Evolutionary conservation across 2,888 invertebrate species (phyloP), one percentile per base, ranked within the genome.

Genomic region (Hymenopus coronatus): DNA sequence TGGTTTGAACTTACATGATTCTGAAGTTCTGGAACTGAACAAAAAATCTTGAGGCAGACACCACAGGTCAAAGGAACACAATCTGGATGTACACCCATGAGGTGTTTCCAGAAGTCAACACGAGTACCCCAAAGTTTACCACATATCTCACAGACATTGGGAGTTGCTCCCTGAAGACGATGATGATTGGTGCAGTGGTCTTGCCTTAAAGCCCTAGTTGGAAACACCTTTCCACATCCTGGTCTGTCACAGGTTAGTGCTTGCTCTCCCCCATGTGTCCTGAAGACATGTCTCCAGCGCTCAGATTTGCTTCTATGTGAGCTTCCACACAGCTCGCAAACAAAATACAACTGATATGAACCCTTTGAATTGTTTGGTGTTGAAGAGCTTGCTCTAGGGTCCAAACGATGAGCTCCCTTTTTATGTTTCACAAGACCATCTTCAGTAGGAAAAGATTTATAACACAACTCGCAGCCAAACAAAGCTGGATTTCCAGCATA

Each of bases 51-150:
- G 8, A 94, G 91, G 88, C 94, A 94, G 54, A 94, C 94, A 3
- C 94, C 94, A 90, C 94, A 94, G 7, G 94, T 93, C 70, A 93
- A 91, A 3, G 94, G 94, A 54, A 94, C 93, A 30, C 93, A 93
- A 85, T 94, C 93, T 4, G 94, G 92, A 90, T 94, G 94, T 2
- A 94, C 94, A 14, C 94, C 94, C 94, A 94, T 94, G 88, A 94
- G 93, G 89, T 94, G 94, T 88, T 94, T 94, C 93, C 94, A 94
- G 90, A 94, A 94, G 91, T 94, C 94, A 8, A 94, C 94, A n/a
- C 94, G 92, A 84, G 93, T 93, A 82, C 93, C 93, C 94, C 94
- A 94, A 83, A 94, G 91, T 91, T 94, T 94, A 0, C 94, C 94
- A 89, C 94, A 94, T n/a, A 94, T 93, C 89, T 93, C 93, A 91